These are phyloP conservation scores for Eilema griseolum DNA, from an alignment of 2,888 invertebrate species.

Conservation along the genomic window DNA sequence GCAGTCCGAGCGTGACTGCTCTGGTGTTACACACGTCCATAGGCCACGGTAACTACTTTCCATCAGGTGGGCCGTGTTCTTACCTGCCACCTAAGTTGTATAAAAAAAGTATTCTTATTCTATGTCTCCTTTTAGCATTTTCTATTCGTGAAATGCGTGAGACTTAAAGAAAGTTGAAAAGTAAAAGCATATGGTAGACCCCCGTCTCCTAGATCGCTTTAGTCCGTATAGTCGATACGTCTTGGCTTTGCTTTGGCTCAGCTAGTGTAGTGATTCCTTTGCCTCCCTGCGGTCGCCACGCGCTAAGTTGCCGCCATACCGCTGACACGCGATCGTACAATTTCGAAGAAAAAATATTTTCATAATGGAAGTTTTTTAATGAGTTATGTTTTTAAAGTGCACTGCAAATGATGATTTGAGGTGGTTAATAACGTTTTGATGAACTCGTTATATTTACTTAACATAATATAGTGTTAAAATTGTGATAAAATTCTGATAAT, in stretches of 20 bases:
- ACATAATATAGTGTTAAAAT: too few relatives aligned
- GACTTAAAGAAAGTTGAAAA: too few relatives aligned
- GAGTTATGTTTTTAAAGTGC: slow-evolving; percentile 14
- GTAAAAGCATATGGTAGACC: slow-evolving; percentile 13
- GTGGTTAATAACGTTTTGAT: not conserved
- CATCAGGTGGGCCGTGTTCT: too few relatives aligned
- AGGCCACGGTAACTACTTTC: too few relatives aligned
- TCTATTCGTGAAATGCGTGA: too few relatives aligned
- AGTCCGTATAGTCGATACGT: slow-evolving; percentile 48
- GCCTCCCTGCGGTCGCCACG: slow-evolving; percentile 37
- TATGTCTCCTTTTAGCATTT: too few relatives aligned
- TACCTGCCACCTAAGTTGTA: too few relatives aligned
- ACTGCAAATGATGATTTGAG: not conserved
- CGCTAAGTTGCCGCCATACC: slow-evolving; percentile 28
- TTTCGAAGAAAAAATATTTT: slow-evolving; percentile 15
- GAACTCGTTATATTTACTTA: not conserved
- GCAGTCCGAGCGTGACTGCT: too few relatives aligned
- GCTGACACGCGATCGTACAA: slow-evolving; percentile 43
- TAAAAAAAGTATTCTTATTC: too few relatives aligned
- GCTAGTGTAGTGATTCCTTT: slow-evolving; percentile 47
- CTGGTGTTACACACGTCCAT: too few relatives aligned
- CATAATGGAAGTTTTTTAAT: not conserved
- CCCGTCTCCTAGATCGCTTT: slow-evolving; percentile 47
- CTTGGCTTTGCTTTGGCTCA: slow-evolving; percentile 28
- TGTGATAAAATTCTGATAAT: too few relatives aligned